Evolutionary conservation across 2,888 invertebrate species (phyloP).

Genomic region (Trachelus iudaicus): DNA sequence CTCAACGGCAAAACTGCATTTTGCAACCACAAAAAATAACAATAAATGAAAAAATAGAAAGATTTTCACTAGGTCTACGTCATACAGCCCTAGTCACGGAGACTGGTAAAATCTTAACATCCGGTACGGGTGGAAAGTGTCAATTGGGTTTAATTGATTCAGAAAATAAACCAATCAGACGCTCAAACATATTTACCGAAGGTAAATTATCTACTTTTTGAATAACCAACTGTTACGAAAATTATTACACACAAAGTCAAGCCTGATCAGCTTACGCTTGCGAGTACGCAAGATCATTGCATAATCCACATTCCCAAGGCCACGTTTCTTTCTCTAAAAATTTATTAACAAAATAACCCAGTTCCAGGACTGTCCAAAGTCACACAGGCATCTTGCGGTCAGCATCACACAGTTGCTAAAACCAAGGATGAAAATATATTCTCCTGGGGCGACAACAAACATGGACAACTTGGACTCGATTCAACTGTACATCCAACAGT

Average conservation of each 20-base stretch:
- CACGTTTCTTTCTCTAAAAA: not conserved
- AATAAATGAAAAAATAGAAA: constrained; percentile 68
- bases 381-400: constrained; percentile 79
- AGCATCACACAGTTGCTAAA: constrained; percentile 79
- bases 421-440: constrained; percentile 71
- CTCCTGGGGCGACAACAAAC: constrained; percentile 87
- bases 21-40: constrained; percentile 63
- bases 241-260: not conserved
- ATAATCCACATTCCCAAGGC: not conserved
- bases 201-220: constrained; percentile 45
- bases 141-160: constrained; percentile 72
- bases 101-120: constrained; percentile 72
- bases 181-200: constrained; percentile 64
- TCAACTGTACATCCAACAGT: constrained; percentile 68
- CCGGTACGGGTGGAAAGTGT: constrained; percentile 77
- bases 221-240: not conserved
- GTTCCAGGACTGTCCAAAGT: constrained; percentile 71
- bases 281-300: not conserved
- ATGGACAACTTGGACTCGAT: constrained; percentile 79
- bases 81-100: constrained; percentile 76
- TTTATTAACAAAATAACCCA: constrained; percentile 24
- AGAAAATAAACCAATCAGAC: constrained; percentile 55
- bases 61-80: constrained; percentile 76
- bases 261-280: not conserved
- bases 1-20: constrained; percentile 33